These are phyloP conservation scores for Aegithalos caudatus DNA, from an alignment of 2,113 vertebrate species.

Conservation along the genomic window DNA sequence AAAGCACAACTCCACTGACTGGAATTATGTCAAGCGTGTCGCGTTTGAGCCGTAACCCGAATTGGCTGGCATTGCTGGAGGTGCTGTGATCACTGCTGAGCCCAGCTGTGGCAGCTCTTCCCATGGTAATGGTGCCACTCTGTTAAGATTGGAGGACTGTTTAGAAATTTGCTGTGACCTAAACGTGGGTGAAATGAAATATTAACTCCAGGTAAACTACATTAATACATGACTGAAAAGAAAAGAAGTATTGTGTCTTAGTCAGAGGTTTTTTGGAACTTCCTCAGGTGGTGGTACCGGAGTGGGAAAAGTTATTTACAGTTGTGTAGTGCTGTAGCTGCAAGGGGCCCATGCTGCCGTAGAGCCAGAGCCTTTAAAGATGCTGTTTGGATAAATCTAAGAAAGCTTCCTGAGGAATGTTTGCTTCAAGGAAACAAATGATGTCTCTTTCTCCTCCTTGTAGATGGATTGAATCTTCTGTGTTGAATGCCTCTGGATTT, in stretches of 20 bases:
- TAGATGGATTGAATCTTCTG: constrained; percentile 90
- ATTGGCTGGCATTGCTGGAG: accelerated
- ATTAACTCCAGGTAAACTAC: neutral
- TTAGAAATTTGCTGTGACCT: neutral
- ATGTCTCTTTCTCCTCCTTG: neutral
- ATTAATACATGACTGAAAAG: neutral
- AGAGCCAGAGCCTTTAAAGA: neutral
- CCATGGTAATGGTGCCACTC: neutral
- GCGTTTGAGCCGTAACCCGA: neutral
- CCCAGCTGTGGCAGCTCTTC: neutral
- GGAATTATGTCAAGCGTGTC: accelerated
- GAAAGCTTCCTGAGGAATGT: neutral
- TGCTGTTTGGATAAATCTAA: neutral
- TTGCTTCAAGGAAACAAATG: neutral
- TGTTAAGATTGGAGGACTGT: neutral
- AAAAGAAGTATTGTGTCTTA: neutral
- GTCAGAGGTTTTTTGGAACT: accelerated
- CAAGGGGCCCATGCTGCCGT: neutral
- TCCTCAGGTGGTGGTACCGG: neutral
- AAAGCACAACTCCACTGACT: neutral
- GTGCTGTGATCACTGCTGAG: neutral
- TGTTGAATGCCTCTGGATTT: constrained; percentile 84
- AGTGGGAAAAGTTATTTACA: neutral
- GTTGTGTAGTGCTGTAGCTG: neutral
- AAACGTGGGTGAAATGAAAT: accelerated